Evolutionary conservation across 2,888 invertebrate genomes (phyloP).

Genomic region (Periphyllus acericola): DNA sequence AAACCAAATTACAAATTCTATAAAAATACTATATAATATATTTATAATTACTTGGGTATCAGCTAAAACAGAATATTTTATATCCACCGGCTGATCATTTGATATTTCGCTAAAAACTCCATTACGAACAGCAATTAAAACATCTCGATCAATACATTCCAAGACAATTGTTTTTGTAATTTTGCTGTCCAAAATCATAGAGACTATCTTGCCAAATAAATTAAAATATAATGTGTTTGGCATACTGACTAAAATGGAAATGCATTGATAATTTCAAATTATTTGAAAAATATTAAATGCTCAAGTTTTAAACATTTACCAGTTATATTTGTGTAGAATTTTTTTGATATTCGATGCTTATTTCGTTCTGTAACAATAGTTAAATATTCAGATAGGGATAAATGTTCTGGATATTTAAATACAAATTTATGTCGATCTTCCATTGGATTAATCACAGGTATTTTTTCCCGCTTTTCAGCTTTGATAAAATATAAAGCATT

Average conservation of each 20-base stretch:
- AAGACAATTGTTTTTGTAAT: constrained; percentile 19
- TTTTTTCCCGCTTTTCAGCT: constrained; percentile 41
- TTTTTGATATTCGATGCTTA: constrained; percentile 52
- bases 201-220: constrained; percentile 41
- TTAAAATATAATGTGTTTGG: constrained; percentile 29
- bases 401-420: constrained; percentile 47
- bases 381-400: constrained; percentile 30
- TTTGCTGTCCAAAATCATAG: constrained; percentile 40
- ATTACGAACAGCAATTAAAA: constrained; percentile 51
- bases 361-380: constrained; percentile 45
- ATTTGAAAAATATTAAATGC: not conserved
- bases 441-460: constrained; percentile 26
- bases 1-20: constrained; percentile 1
- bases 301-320: constrained; percentile 5
- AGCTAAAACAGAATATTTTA: constrained; percentile 37
- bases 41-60: constrained; percentile 36
- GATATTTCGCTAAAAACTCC: constrained; percentile 43
- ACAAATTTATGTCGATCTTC: constrained; percentile 20
- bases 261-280: not conserved
- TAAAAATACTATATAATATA: not conserved
- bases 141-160: constrained; percentile 31
- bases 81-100: constrained; percentile 6
- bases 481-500: constrained; percentile 55
- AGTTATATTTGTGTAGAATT: constrained; percentile 29
- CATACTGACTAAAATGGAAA: constrained; percentile 37